phyloP scores from a whole-genome alignment of 2,888 invertebrate species.

The Scaptomyza cyrtandrae region DNA sequence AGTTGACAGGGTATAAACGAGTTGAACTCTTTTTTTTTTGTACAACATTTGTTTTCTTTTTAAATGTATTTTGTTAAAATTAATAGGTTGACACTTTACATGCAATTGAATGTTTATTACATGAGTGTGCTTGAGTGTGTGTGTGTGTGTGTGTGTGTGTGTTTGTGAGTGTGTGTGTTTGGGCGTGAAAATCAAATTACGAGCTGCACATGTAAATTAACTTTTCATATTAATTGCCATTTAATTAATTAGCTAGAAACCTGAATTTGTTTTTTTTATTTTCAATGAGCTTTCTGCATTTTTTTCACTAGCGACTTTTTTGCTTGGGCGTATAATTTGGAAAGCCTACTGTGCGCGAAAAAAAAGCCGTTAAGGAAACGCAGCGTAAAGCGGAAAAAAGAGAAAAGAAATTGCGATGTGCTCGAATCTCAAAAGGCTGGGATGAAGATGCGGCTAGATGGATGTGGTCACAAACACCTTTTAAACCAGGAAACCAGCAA shows the following conservation, averaged over 20 bases:
- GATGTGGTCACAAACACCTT: slow-evolving; percentile 60
- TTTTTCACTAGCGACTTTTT: neutral
- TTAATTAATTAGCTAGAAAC: slow-evolving; percentile 68
- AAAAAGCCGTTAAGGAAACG: slow-evolving; percentile 48
- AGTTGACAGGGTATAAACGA: too few relatives aligned
- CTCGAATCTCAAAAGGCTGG: slow-evolving; percentile 62
- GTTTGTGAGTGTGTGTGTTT: slow-evolving; percentile 20
- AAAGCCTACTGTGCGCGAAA: slow-evolving; percentile 21
- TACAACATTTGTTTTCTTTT: neutral
- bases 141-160: slow-evolving; percentile 29
- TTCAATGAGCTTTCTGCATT: slow-evolving; percentile 4
- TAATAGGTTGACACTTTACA: slow-evolving; percentile 52
- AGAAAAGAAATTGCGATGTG: slow-evolving; percentile 21
- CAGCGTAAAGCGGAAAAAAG: slow-evolving; percentile 12
- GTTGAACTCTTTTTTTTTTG: slow-evolving; percentile 5
- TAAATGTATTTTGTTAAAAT: slow-evolving; percentile 18
- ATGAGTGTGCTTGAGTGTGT: slow-evolving; percentile 20
- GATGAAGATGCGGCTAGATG: slow-evolving; percentile 35
- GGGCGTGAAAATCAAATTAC: slow-evolving; percentile 71
- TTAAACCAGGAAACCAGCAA: slow-evolving; percentile 38
- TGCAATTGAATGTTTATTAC: slow-evolving; percentile 41
- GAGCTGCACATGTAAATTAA: slow-evolving; percentile 72
- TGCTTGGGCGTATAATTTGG: neutral
- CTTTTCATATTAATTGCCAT: slow-evolving; percentile 75
- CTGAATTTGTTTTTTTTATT: slow-evolving; percentile 33